Evolutionary conservation across 2,113 vertebrate species (phyloP).

Genomic region (Onychostruthus taczanowskii): DNA sequence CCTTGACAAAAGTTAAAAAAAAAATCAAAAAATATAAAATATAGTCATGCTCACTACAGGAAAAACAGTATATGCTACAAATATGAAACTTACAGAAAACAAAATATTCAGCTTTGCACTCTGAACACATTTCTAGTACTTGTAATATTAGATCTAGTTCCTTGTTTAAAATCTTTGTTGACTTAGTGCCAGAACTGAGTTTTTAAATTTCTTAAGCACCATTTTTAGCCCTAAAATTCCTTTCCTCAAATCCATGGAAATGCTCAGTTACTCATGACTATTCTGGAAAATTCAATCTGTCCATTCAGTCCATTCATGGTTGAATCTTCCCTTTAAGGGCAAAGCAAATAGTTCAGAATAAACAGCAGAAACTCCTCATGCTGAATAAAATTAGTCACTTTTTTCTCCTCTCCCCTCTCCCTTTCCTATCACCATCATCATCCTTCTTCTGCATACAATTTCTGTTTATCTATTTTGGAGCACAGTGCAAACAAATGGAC

Average conservation of each 20-base stretch:
- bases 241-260: not conserved
- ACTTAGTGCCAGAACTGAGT: not conserved
- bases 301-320: not conserved
- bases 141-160: not conserved
- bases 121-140: not conserved
- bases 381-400: not conserved
- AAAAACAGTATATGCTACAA: not conserved
- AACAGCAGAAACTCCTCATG: not conserved
- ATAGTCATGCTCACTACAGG: not conserved
- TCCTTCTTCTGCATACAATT: not conserved
- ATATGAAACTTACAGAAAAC: fast-evolving
- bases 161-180: not conserved
- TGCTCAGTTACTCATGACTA: not conserved
- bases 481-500: not conserved
- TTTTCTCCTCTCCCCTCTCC: fast-evolving
- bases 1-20: not conserved
- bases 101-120: not conserved
- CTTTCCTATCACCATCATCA: not conserved
- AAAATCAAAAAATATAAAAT: not conserved
- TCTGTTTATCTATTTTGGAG: not conserved
- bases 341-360: not conserved
- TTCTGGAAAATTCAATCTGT: not conserved
- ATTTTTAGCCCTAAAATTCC: not conserved
- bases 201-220: not conserved
- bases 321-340: not conserved